Conservation (phyloP, 2,797 vertebrate genomes). For the Phataginus tetradactyla region DNA sequence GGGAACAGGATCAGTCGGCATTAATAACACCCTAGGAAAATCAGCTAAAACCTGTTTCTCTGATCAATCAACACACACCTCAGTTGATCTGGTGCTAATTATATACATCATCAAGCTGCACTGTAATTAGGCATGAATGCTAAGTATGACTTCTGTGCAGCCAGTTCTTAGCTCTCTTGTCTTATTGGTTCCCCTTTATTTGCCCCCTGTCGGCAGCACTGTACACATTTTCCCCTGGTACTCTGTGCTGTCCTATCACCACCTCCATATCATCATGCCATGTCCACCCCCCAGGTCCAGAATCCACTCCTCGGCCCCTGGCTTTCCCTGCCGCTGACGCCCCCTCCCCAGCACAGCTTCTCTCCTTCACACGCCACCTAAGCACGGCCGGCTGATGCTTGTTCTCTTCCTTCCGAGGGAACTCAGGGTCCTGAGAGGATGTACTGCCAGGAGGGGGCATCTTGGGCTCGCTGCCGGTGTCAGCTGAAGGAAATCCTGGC, state of each 20-base stretch:
- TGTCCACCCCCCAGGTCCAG: not conserved
- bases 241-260: not conserved
- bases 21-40: not conserved
- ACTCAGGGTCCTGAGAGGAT: not conserved
- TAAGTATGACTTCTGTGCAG: not conserved
- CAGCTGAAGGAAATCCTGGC: not conserved
- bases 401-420: not conserved
- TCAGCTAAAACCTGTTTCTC: not conserved
- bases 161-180: not conserved
- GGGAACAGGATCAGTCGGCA: not conserved
- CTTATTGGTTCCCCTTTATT: not conserved
- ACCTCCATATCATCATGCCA: not conserved
- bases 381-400: not conserved
- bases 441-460: not conserved
- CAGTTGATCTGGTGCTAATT: not conserved
- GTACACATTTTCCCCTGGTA: not conserved
- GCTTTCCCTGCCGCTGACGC: not conserved
- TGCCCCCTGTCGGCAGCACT: not conserved
- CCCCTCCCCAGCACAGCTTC: not conserved
- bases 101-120: rapidly evolving
- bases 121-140: not conserved
- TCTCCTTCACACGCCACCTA: not conserved
- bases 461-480: not conserved
- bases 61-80: not conserved
- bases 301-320: not conserved